A percentile compares a stretch with the other conserved stretches of the same genome.
These are phyloP conservation scores for Exocentrus adspersus DNA, from an alignment of 2,888 invertebrate genomes.

Conservation along the genomic window DNA sequence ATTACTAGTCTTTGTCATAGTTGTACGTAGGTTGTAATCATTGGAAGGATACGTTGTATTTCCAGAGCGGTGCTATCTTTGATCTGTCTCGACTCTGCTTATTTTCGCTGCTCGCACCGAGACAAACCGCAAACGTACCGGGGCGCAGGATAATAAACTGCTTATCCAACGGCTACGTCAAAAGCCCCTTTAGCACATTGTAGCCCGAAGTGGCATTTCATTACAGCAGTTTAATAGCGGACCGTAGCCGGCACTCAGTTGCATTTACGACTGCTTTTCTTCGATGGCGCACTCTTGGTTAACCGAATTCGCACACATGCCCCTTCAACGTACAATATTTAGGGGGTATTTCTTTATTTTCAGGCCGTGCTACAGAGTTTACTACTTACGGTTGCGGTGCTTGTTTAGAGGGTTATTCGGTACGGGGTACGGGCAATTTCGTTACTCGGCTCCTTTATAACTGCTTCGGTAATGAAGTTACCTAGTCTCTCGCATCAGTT, in stretches of 20 bases:
- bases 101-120: slow-evolving; percentile 11
- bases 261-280: slow-evolving; percentile 22
- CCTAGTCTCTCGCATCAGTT: too few relatives aligned
- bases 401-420: neutral
- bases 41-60: too few relatives aligned
- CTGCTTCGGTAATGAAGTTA: too few relatives aligned
- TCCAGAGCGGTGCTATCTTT: slow-evolving; percentile 1
- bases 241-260: slow-evolving; percentile 14
- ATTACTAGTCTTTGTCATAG: too few relatives aligned
- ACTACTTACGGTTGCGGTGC: neutral
- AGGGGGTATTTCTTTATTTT: slow-evolving; percentile 14
- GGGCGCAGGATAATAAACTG: slow-evolving; percentile 42
- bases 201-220: slow-evolving; percentile 37
- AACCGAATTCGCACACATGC: slow-evolving; percentile 11
- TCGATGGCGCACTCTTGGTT: slow-evolving; percentile 6
- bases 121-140: slow-evolving; percentile 23
- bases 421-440: too few relatives aligned
- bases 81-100: neutral
- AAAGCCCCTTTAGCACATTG: slow-evolving; percentile 50
- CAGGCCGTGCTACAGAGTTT: neutral
- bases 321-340: slow-evolving; percentile 12
- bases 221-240: slow-evolving; percentile 24
- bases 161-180: slow-evolving; percentile 47
- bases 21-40: too few relatives aligned
- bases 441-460: too few relatives aligned